A percentile compares a stretch with the other conserved stretches of the same genome.
Evolutionary conservation across 2,113 vertebrate genomes (phyloP).

Genomic region (Progne subis): DNA sequence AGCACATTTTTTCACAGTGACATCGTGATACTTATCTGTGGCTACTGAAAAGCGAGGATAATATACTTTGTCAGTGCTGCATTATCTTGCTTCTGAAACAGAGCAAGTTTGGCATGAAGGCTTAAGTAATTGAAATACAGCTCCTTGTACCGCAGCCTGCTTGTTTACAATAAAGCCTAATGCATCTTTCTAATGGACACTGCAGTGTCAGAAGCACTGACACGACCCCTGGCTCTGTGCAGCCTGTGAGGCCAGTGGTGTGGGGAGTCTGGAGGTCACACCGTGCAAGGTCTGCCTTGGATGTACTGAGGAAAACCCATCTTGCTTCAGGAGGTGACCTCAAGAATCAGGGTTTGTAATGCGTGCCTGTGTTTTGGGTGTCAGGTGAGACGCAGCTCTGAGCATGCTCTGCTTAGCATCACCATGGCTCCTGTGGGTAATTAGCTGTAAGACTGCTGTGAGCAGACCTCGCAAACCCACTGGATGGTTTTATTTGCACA

Average conservation of each 20-base stretch:
- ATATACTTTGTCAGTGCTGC: constrained; percentile 48
- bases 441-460: neutral
- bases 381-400: constrained; percentile 14
- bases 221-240: neutral
- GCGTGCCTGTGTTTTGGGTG: neutral
- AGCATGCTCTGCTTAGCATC: constrained; percentile 17
- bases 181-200: constrained; percentile 52
- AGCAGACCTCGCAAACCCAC: constrained; percentile 2
- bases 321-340: constrained; percentile 8
- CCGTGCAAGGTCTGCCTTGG: neutral
- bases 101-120: constrained; percentile 39
- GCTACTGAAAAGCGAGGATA: constrained; percentile 63
- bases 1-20: constrained; percentile 72
- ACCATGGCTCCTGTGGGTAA: constrained; percentile 24
- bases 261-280: neutral
- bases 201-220: neutral
- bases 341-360: neutral
- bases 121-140: constrained; percentile 39
- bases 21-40: constrained; percentile 67
- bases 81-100: constrained; percentile 71
- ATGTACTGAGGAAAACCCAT: neutral
- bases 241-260: neutral
- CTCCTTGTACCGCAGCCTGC: constrained; percentile 29
- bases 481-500: constrained; percentile 7
- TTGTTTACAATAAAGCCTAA: constrained; percentile 60